Evolutionary conservation across 2,113 vertebrate genomes (phyloP), one percentile per base, ranked within the genome.

Genomic region (Glareola pratincola): DNA sequence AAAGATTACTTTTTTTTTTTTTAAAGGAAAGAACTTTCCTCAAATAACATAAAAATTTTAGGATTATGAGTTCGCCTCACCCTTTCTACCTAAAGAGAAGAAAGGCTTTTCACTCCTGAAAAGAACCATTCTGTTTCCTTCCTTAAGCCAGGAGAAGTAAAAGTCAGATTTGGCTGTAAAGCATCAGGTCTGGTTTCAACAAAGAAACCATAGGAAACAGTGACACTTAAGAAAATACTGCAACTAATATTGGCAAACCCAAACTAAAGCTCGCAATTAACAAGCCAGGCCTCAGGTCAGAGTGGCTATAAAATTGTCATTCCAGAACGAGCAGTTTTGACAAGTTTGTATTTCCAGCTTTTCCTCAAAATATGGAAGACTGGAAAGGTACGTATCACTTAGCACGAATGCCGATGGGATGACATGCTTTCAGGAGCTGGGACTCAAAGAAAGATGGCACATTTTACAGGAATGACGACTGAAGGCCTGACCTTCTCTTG

Each of bases 401-500:
- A 75, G 47, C 39, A 75, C 45, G 57, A 81, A 85, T 57, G 81
- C 48, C 8, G 17, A 75, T 1, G 8, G 76, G 59, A 73, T 79
- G 66, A 66, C 53, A 72, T 1, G 10, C 32, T 92, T 92, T 78
- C 67, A 76, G 89, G 80, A 91, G 73, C 39, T 50, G 73, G 7
- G 8, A 23, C 62, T 76, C 84, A 36, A n/a, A 64, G 92, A 68
- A 53, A 88, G 90, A 69, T 72, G 63, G 48, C 57, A 82, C 83
- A 77, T 90, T 92, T 88, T 91, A 37, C 50, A 85, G 87, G 66
- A 92, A 86, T 62, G 59, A 76, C 1, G 36, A 85, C 0, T 14
- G 80, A 89, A 92, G 69, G 80, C 79, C 37, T 94, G 72, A 94
- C 83, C 77, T 85, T 95, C 89, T 94, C 91, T 89, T 6, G 6